Percentiles rank a stretch among this genome's conserved stretches.
Evolutionary conservation across 1,140 invertebrate species (phyloP).

Genomic region (Hesperophylax magnus): DNA sequence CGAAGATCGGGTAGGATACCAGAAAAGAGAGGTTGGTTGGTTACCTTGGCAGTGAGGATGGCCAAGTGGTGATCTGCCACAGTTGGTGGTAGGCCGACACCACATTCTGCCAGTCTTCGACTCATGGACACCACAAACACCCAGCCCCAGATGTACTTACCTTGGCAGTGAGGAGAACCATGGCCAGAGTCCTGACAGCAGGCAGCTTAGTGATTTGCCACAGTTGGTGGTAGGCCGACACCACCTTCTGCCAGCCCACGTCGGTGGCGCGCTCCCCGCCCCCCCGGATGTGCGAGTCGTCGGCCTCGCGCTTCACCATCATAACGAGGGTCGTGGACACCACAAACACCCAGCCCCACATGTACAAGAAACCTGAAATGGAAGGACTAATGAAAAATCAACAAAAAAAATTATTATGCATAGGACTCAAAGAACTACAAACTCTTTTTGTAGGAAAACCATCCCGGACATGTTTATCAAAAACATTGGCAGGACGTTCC

Average conservation of each 20-base stretch:
- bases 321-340: conserved; percentile 92
- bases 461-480: too few relatives aligned
- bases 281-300: conserved; percentile 58
- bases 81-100: conserved; percentile 89
- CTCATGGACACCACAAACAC: conserved; percentile 92
- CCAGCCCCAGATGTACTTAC: conserved; percentile 96
- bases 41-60: conserved; percentile 89
- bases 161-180: conserved; percentile 91
- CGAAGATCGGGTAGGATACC: too few relatives aligned
- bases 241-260: conserved; percentile 74
- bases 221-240: conserved; percentile 88
- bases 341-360: conserved; percentile 96
- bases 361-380: conserved; percentile 88
- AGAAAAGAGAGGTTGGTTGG: too few relatives aligned
- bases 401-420: too few relatives aligned
- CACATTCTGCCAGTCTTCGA: conserved; percentile 74
- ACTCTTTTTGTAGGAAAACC: too few relatives aligned
- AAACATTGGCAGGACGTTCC: too few relatives aligned
- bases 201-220: conserved; percentile 88
- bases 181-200: conserved; percentile 82
- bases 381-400: too few relatives aligned
- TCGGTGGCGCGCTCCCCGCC: conserved; percentile 61
- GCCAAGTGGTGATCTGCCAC: conserved; percentile 86
- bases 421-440: too few relatives aligned
- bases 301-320: conserved; percentile 89